Percentiles rank a stretch among this genome's conserved stretches.
phyloP scores from a whole-genome alignment of 2,888 invertebrate species.

The Elegia similella region DNA sequence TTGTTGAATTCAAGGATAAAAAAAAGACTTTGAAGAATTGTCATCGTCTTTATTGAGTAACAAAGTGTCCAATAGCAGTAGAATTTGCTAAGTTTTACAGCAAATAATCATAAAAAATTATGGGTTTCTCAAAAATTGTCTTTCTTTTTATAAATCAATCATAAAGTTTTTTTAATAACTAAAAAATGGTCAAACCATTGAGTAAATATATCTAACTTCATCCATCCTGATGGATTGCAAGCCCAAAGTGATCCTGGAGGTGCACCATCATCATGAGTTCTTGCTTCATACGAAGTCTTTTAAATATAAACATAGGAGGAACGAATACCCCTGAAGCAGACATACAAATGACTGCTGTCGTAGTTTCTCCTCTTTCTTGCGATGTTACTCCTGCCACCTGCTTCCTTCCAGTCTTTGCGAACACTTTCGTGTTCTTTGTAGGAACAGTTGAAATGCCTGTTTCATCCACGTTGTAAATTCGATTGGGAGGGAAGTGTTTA shows the following conservation, averaged over 20 bases:
- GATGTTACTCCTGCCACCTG: conserved; percentile 44
- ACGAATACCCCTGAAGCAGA: conserved; percentile 45
- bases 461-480: conserved; percentile 47
- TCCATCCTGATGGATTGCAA: conserved; percentile 4
- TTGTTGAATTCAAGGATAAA: too few species aligned
- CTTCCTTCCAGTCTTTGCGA: conserved; percentile 38
- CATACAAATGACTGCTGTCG: conserved; percentile 42
- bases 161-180: too few species aligned
- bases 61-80: too few species aligned
- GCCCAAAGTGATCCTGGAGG: conserved; percentile 18
- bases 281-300: conserved; percentile 40
- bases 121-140: too few species aligned
- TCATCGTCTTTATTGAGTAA: too few species aligned
- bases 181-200: conserved; percentile 3
- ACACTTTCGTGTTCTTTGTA: conserved; percentile 36
- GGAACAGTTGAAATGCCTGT: conserved; percentile 43
- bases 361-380: too few species aligned
- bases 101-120: too few species aligned
- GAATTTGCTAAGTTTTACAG: too few species aligned
- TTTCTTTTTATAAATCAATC: too few species aligned
- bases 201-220: conserved; percentile 1
- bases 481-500: conserved; percentile 24
- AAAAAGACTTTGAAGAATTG: too few species aligned
- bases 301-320: conserved; percentile 55
- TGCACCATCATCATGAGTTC: conserved; percentile 30